Conservation (phyloP, 2,113 vertebrate species). For the Brachyhypopomus occidentalis region DNA sequence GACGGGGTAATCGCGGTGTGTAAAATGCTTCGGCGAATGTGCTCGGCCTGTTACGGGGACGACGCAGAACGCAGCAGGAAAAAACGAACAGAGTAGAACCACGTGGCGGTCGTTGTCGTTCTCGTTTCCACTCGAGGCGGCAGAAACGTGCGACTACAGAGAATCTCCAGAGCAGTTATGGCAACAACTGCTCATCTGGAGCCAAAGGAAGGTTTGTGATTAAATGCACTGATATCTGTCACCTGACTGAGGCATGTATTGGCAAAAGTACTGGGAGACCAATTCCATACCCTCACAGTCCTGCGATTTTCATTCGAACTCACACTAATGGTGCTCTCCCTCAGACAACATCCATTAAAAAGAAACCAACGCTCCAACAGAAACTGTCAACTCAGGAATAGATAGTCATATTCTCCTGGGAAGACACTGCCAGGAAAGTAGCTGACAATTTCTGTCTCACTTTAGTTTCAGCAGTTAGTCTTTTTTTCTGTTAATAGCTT, state of each 20-base stretch:
- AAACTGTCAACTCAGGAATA: conserved; percentile 48
- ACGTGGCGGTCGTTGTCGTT: conserved; percentile 27
- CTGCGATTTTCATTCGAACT: conserved; percentile 12
- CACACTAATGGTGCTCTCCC: conserved; percentile 22
- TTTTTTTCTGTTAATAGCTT: conserved; percentile 56
- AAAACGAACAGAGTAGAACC: conserved; percentile 28
- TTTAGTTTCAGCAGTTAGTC: conserved; percentile 34
- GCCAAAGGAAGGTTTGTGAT: neutral
- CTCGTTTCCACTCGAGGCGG: conserved; percentile 11
- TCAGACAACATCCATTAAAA: conserved; percentile 39
- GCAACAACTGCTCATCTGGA: neutral
- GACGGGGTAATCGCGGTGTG: conserved; percentile 32
- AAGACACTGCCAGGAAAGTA: conserved; percentile 54
- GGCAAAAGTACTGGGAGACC: conserved; percentile 11
- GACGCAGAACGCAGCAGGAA: conserved; percentile 18
- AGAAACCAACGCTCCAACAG: conserved; percentile 23
- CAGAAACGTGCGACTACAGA: conserved; percentile 19
- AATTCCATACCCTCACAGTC: conserved; percentile 23
- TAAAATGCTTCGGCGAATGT: conserved; percentile 22
- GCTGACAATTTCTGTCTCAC: conserved; percentile 59
- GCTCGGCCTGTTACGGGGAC: conserved; percentile 3
- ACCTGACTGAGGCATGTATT: neutral
- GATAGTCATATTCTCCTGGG: conserved; percentile 59
- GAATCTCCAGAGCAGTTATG: neutral
- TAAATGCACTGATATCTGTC: conserved; percentile 18